Percentiles rank a stretch among this genome's conserved stretches.
phyloP scores from a whole-genome alignment of 2,888 invertebrate genomes.

The Bombyx huttoni region DNA sequence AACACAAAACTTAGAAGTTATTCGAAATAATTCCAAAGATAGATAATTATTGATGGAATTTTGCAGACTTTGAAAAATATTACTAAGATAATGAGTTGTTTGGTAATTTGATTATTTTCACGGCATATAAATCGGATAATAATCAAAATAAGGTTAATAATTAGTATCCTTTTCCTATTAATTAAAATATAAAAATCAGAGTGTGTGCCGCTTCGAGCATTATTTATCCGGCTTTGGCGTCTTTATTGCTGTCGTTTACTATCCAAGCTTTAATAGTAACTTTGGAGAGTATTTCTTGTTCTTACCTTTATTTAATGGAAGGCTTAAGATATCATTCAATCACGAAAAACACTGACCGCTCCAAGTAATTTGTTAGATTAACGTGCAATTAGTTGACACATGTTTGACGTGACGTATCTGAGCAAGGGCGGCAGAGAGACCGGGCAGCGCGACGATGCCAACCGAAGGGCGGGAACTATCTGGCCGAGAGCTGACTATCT shows the following conservation, averaged over 20 bases:
- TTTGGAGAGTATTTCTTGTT: constrained; percentile 12
- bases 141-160: too few relatives aligned
- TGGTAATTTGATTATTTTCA: too few relatives aligned
- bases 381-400: constrained; percentile 21
- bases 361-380: constrained; percentile 19
- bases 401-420: constrained; percentile 16
- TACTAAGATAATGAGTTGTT: too few relatives aligned
- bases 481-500: constrained; percentile 10
- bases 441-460: constrained; percentile 27
- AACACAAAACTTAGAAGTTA: neutral
- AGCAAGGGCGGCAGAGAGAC: constrained; percentile 11
- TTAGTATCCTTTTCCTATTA: too few relatives aligned
- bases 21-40: neutral
- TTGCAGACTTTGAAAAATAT: neutral
- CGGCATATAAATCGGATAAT: too few relatives aligned
- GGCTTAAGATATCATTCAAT: constrained; percentile 16
- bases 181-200: neutral
- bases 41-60: neutral
- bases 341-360: constrained; percentile 19
- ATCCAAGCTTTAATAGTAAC: constrained; percentile 29
- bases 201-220: constrained; percentile 2
- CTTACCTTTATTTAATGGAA: constrained; percentile 23
- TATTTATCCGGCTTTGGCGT: constrained; percentile 21
- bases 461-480: constrained; percentile 32
- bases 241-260: constrained; percentile 33